Percentiles rank a stretch among this genome's conserved stretches.
phyloP scores from a whole-genome alignment of 1,140 invertebrate species.

The Melipona quadrifasciata region DNA sequence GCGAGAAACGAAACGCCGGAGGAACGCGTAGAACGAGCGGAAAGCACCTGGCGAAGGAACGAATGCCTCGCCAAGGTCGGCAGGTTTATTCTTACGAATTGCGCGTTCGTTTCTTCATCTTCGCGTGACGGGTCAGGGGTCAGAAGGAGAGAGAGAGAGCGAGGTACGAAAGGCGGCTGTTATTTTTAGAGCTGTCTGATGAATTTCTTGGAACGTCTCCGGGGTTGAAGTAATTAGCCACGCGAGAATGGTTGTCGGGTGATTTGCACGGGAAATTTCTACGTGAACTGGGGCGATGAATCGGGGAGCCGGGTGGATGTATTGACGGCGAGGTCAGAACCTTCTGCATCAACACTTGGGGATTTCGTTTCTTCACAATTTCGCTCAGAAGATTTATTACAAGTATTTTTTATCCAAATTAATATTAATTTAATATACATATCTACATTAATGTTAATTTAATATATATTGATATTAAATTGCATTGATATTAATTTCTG shows the following conservation, averaged over 20 bases:
- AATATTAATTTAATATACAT: no score
- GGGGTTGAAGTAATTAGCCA: constrained; percentile 10
- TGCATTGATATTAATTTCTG: no score
- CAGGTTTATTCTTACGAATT: constrained; percentile 31
- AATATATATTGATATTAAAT: no score
- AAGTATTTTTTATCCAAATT: no score
- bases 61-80: not conserved
- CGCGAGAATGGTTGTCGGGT: not conserved
- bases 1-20: not conserved
- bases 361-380: no score
- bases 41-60: not conserved
- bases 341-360: no score
- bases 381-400: no score
- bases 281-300: not conserved
- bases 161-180: not conserved
- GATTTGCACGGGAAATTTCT: not conserved
- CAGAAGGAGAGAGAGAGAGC: not conserved
- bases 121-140: constrained; percentile 43
- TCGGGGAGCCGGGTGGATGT: not conserved
- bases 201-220: not conserved
- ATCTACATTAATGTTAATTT: no score
- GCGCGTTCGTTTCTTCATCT: constrained; percentile 19
- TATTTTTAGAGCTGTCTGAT: constrained; percentile 7
- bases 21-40: not conserved
- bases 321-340: not conserved